These are phyloP conservation scores for Xanthia icteritia DNA, from an alignment of 2,888 invertebrate genomes.

Conservation along the genomic window DNA sequence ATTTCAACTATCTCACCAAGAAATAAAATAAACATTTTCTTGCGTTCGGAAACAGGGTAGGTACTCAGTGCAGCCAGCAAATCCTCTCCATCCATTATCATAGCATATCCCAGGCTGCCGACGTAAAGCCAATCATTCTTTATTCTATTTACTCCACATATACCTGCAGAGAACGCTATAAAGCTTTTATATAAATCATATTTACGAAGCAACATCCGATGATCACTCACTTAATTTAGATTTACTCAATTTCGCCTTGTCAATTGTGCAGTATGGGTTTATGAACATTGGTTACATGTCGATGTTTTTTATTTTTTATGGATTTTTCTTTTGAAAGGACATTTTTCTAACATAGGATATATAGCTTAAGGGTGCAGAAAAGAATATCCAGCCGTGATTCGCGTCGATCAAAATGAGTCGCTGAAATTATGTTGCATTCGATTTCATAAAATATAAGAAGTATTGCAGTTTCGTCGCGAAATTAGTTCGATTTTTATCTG, in stretches of 20 bases:
- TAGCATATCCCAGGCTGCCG: constrained; percentile 22
- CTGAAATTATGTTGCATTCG: neutral
- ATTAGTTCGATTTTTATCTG: neutral
- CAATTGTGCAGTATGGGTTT: constrained; percentile 33
- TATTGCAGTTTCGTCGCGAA: neutral
- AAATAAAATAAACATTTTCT: constrained; percentile 30
- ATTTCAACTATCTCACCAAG: neutral
- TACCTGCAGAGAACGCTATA: constrained; percentile 62
- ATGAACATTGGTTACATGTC: constrained; percentile 12
- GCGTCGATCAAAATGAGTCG: neutral
- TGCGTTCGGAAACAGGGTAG: neutral
- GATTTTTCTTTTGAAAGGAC: neutral
- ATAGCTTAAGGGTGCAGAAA: neutral
- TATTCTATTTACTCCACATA: constrained; percentile 70
- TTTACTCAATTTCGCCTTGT: constrained; percentile 63
- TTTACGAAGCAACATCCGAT: constrained; percentile 63
- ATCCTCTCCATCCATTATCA: constrained; percentile 52
- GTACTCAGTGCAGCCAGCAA: constrained; percentile 26
- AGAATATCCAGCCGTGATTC: neutral
- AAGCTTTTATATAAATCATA: constrained; percentile 72
- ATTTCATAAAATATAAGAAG: neutral
- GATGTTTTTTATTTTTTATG: neutral
- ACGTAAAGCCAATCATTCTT: constrained; percentile 69
- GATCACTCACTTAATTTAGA: constrained; percentile 64
- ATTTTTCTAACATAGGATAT: neutral